Evolutionary conservation across 2,888 invertebrate species (phyloP).

Genomic region (Griposia aprilina): DNA sequence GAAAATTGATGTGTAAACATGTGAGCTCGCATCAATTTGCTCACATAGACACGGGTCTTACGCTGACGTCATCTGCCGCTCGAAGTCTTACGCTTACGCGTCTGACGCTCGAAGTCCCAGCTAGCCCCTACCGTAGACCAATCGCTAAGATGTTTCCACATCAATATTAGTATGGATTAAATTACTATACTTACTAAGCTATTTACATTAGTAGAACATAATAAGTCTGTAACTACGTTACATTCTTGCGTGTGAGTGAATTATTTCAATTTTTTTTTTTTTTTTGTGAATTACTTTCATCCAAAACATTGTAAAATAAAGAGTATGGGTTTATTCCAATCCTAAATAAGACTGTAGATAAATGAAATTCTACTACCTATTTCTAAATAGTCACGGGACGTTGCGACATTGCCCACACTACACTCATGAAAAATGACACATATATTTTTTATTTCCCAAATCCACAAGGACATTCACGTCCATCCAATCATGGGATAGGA

Average conservation of each 20-base stretch:
- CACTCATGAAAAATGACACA: slow-evolving; percentile 2
- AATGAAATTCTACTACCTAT: not conserved
- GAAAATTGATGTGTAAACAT: too few relatives aligned
- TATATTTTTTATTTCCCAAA: slow-evolving; percentile 33
- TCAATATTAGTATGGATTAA: not conserved
- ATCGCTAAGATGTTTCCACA: too few relatives aligned
- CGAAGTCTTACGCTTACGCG: too few relatives aligned
- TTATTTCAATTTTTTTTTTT: not conserved
- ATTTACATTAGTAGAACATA: not conserved
- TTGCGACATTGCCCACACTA: not conserved
- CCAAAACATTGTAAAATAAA: not conserved
- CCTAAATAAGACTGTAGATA: not conserved
- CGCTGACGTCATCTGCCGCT: too few relatives aligned
- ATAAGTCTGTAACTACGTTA: not conserved
- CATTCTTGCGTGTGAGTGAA: not conserved
- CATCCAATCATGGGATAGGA: slow-evolving; percentile 48
- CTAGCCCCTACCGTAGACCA: too few relatives aligned
- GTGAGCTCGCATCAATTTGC: too few relatives aligned
- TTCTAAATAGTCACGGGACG: not conserved
- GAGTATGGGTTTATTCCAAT: not conserved
- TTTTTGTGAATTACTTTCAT: too few relatives aligned
- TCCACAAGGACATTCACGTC: slow-evolving; percentile 26
- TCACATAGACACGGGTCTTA: too few relatives aligned
- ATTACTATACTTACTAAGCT: not conserved
- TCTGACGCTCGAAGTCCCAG: too few relatives aligned